A percentile compares a stretch with the other conserved stretches of the same genome.
phyloP scores from a whole-genome alignment of 2,888 invertebrate species.

The Polia nebulosa region DNA sequence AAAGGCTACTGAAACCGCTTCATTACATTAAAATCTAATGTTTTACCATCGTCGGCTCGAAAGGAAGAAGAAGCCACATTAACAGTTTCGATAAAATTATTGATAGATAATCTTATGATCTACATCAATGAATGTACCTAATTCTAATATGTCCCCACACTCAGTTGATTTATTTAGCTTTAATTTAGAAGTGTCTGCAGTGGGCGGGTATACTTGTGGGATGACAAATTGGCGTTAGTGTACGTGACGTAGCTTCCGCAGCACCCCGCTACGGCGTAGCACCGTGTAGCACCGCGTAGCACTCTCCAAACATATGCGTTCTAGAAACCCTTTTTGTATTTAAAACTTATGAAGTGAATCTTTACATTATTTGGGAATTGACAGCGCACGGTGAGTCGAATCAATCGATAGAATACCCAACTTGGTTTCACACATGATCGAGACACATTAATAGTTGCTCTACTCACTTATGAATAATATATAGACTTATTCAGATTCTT shows the following conservation, averaged over 20 bases:
- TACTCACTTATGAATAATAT: neutral
- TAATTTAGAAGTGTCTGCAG: neutral
- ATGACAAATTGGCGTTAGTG: neutral
- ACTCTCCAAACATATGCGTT: too few species aligned
- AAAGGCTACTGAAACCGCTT: too few species aligned
- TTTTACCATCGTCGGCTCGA: too few species aligned
- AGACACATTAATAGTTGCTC: neutral
- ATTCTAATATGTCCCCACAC: neutral
- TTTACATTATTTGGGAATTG: neutral
- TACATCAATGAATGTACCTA: too few species aligned
- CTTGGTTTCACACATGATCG: neutral
- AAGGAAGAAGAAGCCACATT: too few species aligned
- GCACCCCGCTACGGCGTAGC: conserved; percentile 44
- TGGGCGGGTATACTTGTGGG: neutral
- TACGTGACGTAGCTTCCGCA: conserved; percentile 1
- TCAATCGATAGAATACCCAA: neutral
- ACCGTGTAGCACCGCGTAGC: neutral
- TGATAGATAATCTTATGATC: too few species aligned
- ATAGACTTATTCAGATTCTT: neutral
- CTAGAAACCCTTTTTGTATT: neutral
- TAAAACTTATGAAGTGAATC: neutral
- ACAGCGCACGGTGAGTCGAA: neutral
- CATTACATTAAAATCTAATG: too few species aligned
- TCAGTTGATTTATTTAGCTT: neutral
- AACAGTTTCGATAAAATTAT: too few species aligned